Conservation (phyloP, 2,797 vertebrate genomes). For the Hybognathus amarus region DNA sequence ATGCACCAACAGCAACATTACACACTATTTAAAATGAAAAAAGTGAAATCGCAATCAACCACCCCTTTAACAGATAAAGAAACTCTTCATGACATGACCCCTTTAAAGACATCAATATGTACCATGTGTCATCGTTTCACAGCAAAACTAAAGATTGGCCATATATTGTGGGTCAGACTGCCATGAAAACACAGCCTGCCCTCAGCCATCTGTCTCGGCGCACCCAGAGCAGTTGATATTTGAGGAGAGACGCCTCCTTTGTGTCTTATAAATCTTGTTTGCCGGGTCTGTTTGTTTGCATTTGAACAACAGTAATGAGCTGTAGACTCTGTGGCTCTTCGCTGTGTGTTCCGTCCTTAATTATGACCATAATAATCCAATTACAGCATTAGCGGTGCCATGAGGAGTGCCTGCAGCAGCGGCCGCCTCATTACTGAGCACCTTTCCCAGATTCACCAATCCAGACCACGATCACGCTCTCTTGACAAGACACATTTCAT, state of each 20-base stretch:
- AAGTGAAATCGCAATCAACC: too few relatives aligned
- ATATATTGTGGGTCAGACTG: slow-evolving; percentile 17
- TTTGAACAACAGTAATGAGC: slow-evolving; percentile 47
- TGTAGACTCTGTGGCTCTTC: slow-evolving; percentile 41
- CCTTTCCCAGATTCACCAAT: slow-evolving; percentile 38
- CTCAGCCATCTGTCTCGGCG: slow-evolving; percentile 35
- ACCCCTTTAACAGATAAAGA: background rate
- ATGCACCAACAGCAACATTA: too few relatives aligned
- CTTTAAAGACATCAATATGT: background rate
- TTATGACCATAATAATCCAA: slow-evolving; percentile 52
- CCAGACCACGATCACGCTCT: slow-evolving; percentile 13
- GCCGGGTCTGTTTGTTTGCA: slow-evolving; percentile 51
- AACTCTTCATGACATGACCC: background rate
- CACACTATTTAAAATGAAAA: too few relatives aligned
- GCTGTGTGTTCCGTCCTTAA: slow-evolving; percentile 41
- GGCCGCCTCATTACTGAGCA: slow-evolving; percentile 36
- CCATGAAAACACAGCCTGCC: slow-evolving; percentile 17
- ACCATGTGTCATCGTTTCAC: background rate
- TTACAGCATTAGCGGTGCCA: slow-evolving; percentile 34
- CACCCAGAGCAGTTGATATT: slow-evolving; percentile 22
- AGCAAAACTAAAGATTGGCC: background rate
- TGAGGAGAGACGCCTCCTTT: slow-evolving; percentile 34
- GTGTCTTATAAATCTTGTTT: slow-evolving; percentile 50
- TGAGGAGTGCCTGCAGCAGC: slow-evolving; percentile 19
- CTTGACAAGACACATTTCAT: slow-evolving; percentile 15